These are phyloP conservation scores for Drosophila antonietae DNA, from an alignment of 2,888 invertebrate genomes.

Conservation along the genomic window DNA sequence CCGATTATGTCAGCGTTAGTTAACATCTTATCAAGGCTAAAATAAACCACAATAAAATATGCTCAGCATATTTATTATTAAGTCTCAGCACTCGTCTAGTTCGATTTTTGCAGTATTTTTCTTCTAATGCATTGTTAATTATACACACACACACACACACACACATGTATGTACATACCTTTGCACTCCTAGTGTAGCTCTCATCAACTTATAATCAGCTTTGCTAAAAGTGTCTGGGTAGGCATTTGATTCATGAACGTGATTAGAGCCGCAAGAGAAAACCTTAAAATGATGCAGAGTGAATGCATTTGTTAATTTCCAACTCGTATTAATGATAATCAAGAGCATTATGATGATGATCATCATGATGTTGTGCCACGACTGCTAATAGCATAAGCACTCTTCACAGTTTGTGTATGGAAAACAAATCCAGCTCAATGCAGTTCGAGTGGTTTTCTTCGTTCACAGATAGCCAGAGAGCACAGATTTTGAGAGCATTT, in stretches of 20 bases:
- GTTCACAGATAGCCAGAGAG: constrained; percentile 5
- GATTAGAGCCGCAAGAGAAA: constrained; percentile 63
- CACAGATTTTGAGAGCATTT: constrained; percentile 20
- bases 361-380: background rate
- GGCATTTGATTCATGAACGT: constrained; percentile 38
- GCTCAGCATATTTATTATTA: constrained; percentile 1
- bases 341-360: background rate
- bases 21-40: background rate
- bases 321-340: constrained; percentile 12
- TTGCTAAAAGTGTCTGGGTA: constrained; percentile 50
- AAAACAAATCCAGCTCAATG: constrained; percentile 9
- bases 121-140: constrained; percentile 26
- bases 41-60: background rate
- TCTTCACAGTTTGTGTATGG: constrained; percentile 16
- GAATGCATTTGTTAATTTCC: constrained; percentile 32
- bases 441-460: constrained; percentile 20
- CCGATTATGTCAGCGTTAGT: constrained; percentile 39
- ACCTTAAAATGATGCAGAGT: constrained; percentile 64
- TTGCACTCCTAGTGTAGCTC: background rate
- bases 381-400: constrained; percentile 13
- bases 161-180: background rate
- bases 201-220: constrained; percentile 58
- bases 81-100: background rate
- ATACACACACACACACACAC: constrained; percentile 17
- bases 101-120: background rate